These are phyloP conservation scores for Melanchra persicariae DNA, from an alignment of 2,888 invertebrate genomes.

Conservation along the genomic window DNA sequence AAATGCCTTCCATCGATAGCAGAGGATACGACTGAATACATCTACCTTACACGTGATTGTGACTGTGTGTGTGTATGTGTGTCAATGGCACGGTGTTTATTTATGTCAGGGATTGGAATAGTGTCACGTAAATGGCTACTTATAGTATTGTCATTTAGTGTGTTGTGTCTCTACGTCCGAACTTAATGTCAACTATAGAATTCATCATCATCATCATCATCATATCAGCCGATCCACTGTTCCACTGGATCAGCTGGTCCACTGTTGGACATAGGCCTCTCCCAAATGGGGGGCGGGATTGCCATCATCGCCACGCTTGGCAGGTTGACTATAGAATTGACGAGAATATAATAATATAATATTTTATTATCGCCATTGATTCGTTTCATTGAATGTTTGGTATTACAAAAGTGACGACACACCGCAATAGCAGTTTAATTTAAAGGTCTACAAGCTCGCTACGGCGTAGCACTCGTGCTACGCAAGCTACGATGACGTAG, in stretches of 20 bases:
- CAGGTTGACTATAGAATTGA: not conserved
- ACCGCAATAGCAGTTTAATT: not conserved
- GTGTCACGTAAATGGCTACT: conserved; percentile 6
- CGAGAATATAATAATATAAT: too few relatives aligned
- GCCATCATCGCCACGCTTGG: too few relatives aligned
- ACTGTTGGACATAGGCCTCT: too few relatives aligned
- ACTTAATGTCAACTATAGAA: too few relatives aligned
- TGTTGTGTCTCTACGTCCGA: not conserved
- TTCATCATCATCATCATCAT: too few relatives aligned
- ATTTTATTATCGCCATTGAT: not conserved
- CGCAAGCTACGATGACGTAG: conserved; percentile 5
- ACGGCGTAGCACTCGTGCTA: conserved; percentile 25
- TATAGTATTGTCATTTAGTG: not conserved
- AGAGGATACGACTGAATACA: conserved; percentile 27
- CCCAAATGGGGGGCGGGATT: too few relatives aligned
- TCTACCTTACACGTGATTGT: conserved; percentile 15
- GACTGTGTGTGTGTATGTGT: conserved; percentile 19
- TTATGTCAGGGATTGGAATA: conserved; percentile 15
- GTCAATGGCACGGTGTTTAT: conserved; percentile 16
- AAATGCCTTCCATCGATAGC: conserved; percentile 53
- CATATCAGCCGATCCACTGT: too few relatives aligned
- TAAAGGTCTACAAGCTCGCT: conserved; percentile 8
- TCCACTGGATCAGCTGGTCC: too few relatives aligned
- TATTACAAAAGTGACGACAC: not conserved
- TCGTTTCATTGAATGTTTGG: not conserved